phyloP scores from a whole-genome alignment of 2,113 vertebrate species.

The Calyptommatus sinebrachiatus region DNA sequence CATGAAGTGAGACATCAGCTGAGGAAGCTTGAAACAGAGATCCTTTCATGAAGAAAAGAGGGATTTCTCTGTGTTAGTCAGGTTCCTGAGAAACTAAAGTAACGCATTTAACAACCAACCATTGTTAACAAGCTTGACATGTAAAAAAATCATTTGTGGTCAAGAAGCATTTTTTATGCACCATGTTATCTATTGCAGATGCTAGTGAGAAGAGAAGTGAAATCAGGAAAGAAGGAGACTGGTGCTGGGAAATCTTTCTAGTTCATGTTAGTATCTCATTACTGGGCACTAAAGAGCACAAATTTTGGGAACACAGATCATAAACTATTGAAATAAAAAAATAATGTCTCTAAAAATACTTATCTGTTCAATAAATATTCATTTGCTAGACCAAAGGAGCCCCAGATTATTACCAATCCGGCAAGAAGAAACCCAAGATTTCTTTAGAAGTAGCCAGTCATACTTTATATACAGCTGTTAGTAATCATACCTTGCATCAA shows the following conservation, averaged over 20 bases:
- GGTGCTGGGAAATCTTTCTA: not conserved
- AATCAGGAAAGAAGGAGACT: not conserved
- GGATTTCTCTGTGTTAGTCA: not conserved
- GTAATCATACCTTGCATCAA: slow-evolving; percentile 1
- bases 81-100: not conserved
- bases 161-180: not conserved
- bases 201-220: not conserved
- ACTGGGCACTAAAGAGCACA: not conserved
- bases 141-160: not conserved
- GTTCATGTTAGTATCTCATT: not conserved
- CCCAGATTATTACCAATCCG: not conserved
- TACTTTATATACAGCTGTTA: not conserved
- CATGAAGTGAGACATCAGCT: not conserved
- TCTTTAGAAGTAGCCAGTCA: slow-evolving; percentile 12
- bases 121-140: not conserved
- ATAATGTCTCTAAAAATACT: slow-evolving; percentile 3
- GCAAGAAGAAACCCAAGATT: slow-evolving; percentile 10
- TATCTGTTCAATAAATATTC: not conserved
- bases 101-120: not conserved
- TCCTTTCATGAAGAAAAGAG: not conserved
- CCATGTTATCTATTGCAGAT: not conserved
- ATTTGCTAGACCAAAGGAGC: not conserved
- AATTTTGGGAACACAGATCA: not conserved
- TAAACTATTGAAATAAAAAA: not conserved
- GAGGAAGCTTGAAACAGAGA: not conserved